Evolutionary conservation across 2,113 vertebrate genomes (phyloP), one percentile per base, ranked within the genome.

Genomic region (Gnathonemus longibarbis): DNA sequence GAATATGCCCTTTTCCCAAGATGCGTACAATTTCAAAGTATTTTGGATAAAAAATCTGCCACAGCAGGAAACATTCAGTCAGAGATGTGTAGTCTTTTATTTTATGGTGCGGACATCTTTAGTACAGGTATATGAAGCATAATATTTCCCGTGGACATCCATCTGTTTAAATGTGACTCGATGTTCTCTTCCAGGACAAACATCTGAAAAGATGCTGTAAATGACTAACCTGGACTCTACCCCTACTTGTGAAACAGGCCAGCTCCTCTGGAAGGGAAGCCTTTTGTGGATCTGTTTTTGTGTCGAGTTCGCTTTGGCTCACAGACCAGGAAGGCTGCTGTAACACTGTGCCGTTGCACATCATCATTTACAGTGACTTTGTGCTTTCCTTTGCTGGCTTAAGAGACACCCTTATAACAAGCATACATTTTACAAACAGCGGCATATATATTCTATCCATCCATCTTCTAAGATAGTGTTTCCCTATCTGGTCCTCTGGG

Each of bases 121-220:
- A 31, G n/a, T 31, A 31, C 62, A 84, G 17, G 21, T 80, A 53
- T 50, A 39, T 27, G 5, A 88, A 42, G 85, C 17, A 31, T 90
- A 58, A 84, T 58, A 46, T 27, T 88, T 88, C 49, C 58, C 21
- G 49, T 46, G 85, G 48, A 83, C 24, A 58, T 31, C n/a, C 56
- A 42, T 88, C 15, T 53, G 21, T 88, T 74, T 48, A 84, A 84
- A 39, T 84, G 62, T 80, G 62, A 90, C 70, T 90, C 77, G 19
- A 39, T 31, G 21, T 87, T 88, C 31, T 45, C 19, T 27, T 90
- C 87, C 90, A 90, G 88, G 35, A 45, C 42, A 90, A 90, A 90
- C 31, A 90, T 49, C 15, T 84, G 87, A 88, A 84, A 17, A 84
- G 13, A n/a, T 53, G 53, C 87, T 35, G 27, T 7, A 88, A 88